Percentiles rank a stretch among this genome's conserved stretches.
phyloP scores from a whole-genome alignment of 1,140 invertebrate species.

The Saccostrea cuccullata region DNA sequence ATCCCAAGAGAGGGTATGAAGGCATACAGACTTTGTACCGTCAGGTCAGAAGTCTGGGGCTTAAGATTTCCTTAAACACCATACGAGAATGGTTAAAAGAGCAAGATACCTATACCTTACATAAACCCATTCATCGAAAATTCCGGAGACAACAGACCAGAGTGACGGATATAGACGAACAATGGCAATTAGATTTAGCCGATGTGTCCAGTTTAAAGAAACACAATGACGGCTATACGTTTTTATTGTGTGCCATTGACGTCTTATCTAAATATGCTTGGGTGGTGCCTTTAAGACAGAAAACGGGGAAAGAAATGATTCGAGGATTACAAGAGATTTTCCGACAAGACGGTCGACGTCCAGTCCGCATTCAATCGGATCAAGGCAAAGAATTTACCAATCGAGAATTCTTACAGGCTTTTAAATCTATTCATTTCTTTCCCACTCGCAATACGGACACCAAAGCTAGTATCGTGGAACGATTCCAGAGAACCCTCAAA shows the following conservation, averaged over 20 bases:
- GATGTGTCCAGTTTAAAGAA: neutral
- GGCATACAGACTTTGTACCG: no score
- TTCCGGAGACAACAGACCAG: neutral
- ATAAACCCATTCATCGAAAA: constrained; percentile 4
- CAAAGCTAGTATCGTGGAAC: constrained; percentile 47
- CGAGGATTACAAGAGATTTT: neutral
- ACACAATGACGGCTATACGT: constrained; percentile 7
- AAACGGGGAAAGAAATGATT: constrained; percentile 17
- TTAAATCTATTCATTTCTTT: constrained; percentile 16
- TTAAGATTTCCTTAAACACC: no score
- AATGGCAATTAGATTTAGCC: no score
- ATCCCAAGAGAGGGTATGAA: no score
- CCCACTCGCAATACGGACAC: neutral
- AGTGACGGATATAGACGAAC: neutral
- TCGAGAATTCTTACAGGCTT: neutral
- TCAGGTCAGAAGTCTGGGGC: no score
- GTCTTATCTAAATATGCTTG: constrained; percentile 23
- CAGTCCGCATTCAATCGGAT: neutral
- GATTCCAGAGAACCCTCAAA: constrained; percentile 45
- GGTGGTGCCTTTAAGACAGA: constrained; percentile 9
- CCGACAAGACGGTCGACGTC: no score
- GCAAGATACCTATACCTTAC: neutral
- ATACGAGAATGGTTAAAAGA: neutral
- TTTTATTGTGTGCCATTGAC: constrained; percentile 16
- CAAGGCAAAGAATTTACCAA: constrained; percentile 10